These are phyloP conservation scores for Tachyglossus aculeatus DNA, from an alignment of 2,797 vertebrate species.

Conservation along the genomic window DNA sequence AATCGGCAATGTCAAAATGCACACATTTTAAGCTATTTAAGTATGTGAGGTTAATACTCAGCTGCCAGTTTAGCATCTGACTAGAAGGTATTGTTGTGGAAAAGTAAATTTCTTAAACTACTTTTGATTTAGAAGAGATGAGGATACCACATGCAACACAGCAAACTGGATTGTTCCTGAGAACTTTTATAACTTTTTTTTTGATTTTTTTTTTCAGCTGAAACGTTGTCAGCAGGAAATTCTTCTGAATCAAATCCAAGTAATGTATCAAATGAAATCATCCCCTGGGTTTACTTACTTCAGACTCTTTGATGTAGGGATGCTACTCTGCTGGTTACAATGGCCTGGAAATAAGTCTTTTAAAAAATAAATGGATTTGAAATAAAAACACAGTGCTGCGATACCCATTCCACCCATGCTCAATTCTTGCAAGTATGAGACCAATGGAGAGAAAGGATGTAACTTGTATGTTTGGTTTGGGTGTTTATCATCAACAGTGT, in stretches of 20 bases:
- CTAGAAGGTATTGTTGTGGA: constrained; percentile 4
- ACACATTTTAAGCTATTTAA: constrained; percentile 59
- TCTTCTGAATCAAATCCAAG: not conserved
- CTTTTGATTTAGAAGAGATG: not conserved
- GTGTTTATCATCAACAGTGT: no score
- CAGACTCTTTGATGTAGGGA: not conserved
- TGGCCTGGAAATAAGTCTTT: not conserved
- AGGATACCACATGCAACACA: not conserved
- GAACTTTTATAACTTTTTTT: not conserved
- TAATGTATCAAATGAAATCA: not conserved
- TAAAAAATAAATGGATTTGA: not conserved
- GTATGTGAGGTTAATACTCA: constrained; percentile 13
- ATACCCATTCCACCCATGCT: no score
- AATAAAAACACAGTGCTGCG: no score
- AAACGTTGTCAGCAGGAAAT: constrained; percentile 18
- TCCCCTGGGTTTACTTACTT: not conserved
- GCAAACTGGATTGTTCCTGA: not conserved
- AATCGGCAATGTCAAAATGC: constrained; percentile 69
- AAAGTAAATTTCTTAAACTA: constrained; percentile 36
- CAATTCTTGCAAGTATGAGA: no score
- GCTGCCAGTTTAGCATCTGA: constrained; percentile 19
- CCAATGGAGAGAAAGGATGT: no score
- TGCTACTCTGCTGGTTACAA: not conserved
- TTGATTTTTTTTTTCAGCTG: constrained; percentile 20
- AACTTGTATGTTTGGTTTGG: no score